A percentile compares a stretch with the other conserved stretches of the same genome.
Evolutionary conservation across 2,797 vertebrate genomes (phyloP).

Genomic region (Lepidocolaptes lacrymiger): DNA sequence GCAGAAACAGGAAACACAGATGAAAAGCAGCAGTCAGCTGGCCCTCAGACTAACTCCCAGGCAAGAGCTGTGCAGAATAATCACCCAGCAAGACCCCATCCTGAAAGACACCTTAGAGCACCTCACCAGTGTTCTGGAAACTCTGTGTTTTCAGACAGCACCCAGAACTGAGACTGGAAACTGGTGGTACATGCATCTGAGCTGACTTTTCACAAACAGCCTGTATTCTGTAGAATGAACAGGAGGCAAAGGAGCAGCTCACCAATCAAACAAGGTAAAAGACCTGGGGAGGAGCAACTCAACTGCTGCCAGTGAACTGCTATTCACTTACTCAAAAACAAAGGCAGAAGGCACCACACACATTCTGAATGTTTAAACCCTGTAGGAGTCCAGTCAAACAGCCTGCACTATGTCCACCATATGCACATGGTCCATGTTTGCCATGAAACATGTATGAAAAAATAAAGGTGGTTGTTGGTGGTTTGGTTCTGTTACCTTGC

Average conservation of each 20-base stretch:
- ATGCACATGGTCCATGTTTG: background rate
- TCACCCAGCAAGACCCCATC: background rate
- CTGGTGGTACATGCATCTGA: background rate
- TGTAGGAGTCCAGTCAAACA: accelerated
- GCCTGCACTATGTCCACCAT: accelerated
- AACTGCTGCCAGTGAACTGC: background rate
- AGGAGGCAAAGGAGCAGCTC: background rate
- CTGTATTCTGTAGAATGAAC: background rate
- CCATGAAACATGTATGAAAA: background rate
- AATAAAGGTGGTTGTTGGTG: background rate
- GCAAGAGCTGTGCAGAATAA: background rate
- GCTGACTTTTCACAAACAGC: background rate
- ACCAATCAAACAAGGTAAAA: background rate
- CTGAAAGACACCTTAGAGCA: background rate
- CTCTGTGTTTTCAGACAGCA: accelerated
- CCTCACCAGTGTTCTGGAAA: background rate
- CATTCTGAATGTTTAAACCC: background rate
- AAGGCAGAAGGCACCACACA: background rate
- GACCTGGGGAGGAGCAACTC: background rate
- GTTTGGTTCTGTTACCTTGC: background rate
- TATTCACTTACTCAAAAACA: background rate
- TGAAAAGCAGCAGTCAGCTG: background rate
- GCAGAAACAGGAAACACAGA: background rate
- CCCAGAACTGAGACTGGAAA: accelerated
- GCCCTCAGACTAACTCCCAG: background rate